Evolutionary conservation across 2,113 vertebrate species (phyloP).

Genomic region (Perca fluviatilis): DNA sequence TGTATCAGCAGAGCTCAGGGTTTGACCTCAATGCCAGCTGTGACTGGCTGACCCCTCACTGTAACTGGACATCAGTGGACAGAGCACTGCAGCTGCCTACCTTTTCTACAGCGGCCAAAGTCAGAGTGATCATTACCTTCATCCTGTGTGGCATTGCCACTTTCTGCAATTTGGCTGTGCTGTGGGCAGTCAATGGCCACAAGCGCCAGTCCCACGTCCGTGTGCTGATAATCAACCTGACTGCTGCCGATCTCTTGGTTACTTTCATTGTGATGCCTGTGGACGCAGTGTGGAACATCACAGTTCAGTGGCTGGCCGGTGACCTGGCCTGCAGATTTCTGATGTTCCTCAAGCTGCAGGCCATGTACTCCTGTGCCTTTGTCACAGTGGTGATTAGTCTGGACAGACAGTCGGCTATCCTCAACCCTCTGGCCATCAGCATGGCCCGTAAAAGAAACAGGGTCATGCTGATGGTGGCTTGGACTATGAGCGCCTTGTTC

Average conservation of each 20-base stretch:
- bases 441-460: conserved; percentile 82
- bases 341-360: conserved; percentile 90
- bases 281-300: conserved; percentile 87
- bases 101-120: conserved; percentile 73
- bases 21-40: conserved; percentile 62
- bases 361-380: conserved; percentile 88
- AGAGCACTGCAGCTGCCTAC: conserved; percentile 62
- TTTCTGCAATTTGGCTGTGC: conserved; percentile 68
- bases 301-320: conserved; percentile 87
- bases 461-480: conserved; percentile 84
- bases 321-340: conserved; percentile 85
- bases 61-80: conserved; percentile 57
- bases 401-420: conserved; percentile 85
- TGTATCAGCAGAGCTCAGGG: conserved; percentile 49
- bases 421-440: conserved; percentile 83
- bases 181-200: conserved; percentile 65
- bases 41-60: conserved; percentile 29
- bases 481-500: conserved; percentile 83
- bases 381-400: conserved; percentile 90
- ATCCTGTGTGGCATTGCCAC: conserved; percentile 71
- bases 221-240: conserved; percentile 85
- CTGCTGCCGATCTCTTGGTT: conserved; percentile 84
- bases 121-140: conserved; percentile 75
- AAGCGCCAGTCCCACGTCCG: conserved; percentile 82
- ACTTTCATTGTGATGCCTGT: conserved; percentile 88